A percentile compares a stretch with the other conserved stretches of the same genome.
phyloP scores from a whole-genome alignment of 2,797 vertebrate species.

The Antrozous pallidus region DNA sequence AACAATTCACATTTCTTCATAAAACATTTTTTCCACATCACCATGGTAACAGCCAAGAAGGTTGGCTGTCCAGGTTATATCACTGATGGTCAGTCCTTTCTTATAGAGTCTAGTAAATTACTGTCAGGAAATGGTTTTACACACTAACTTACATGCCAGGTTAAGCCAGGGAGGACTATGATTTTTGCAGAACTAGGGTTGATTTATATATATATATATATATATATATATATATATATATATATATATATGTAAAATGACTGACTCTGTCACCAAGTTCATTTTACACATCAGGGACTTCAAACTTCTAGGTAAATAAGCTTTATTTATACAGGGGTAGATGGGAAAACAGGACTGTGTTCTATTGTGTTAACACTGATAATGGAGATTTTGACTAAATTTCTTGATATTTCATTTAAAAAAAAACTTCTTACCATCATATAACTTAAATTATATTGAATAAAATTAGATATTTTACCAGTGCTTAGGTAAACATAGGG shows the following conservation, averaged over 20 bases:
- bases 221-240: neutral
- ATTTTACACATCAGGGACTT: constrained; percentile 25
- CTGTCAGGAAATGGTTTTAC: neutral
- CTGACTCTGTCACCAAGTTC: neutral
- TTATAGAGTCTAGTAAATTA: neutral
- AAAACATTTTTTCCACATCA: neutral
- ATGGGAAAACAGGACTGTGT: neutral
- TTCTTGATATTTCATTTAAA: neutral
- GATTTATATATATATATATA: constrained; percentile 23
- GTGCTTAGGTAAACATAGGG: neutral
- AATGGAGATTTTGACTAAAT: neutral
- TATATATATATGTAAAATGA: no score
- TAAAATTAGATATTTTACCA: neutral
- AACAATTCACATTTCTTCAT: neutral
- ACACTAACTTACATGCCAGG: neutral
- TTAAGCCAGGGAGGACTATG: neutral
- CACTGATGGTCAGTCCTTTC: neutral
- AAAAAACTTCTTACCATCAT: neutral
- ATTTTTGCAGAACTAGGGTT: neutral
- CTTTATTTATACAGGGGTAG: neutral
- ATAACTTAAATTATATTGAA: neutral
- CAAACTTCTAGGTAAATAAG: constrained; percentile 48
- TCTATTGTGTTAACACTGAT: neutral
- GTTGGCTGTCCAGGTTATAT: neutral
- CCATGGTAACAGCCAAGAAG: neutral